Conservation (phyloP, 2,113 vertebrate species). For the Pseudonaja textilis region DNA sequence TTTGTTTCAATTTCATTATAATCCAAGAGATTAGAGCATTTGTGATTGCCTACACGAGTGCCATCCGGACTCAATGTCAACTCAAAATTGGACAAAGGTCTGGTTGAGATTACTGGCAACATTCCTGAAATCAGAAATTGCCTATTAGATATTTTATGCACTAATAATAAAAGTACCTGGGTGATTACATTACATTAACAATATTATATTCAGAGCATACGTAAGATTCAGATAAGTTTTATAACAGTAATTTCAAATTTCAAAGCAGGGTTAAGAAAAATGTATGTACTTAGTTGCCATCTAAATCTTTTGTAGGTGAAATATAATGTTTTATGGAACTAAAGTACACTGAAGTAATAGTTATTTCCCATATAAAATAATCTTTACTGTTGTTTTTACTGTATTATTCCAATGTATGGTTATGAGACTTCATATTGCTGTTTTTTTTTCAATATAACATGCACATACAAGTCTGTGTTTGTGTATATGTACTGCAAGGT, state of each 20-base stretch:
- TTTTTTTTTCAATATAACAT: not conserved
- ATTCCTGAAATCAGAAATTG: constrained; percentile 68
- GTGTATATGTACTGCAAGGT: not conserved
- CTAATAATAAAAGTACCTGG: not conserved
- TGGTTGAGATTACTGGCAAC: constrained; percentile 80
- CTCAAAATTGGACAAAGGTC: constrained; percentile 80
- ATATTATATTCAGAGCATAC: not conserved
- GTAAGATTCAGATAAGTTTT: not conserved
- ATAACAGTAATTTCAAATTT: not conserved
- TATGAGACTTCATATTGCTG: not conserved
- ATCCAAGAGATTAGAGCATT: constrained; percentile 83
- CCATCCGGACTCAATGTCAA: constrained; percentile 80
- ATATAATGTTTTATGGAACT: not conserved
- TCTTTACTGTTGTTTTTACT: not conserved
- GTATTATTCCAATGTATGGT: not conserved
- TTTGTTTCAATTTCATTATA: constrained; percentile 81
- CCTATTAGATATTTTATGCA: not conserved
- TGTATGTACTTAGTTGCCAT: not conserved
- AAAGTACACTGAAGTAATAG: not conserved
- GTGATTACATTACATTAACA: not conserved
- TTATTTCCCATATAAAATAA: no score
- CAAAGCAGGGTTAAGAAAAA: not conserved
- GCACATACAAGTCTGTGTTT: not conserved
- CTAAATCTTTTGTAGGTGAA: not conserved
- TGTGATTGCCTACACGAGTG: constrained; percentile 80